These are phyloP conservation scores for Eledone cirrhosa DNA, from an alignment of 2,888 invertebrate species.

Conservation along the genomic window DNA sequence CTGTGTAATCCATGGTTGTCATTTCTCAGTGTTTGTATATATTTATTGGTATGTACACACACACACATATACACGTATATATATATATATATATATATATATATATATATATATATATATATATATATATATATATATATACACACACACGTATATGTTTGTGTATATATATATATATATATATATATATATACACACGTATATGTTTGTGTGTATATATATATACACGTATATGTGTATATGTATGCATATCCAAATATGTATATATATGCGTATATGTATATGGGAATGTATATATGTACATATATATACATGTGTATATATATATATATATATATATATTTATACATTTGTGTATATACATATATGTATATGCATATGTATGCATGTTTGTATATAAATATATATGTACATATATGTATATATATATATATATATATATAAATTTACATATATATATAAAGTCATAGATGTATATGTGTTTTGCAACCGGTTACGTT, in stretches of 20 bases:
- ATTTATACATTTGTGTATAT: background rate
- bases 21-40: background rate
- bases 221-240: background rate
- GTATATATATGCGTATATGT: background rate
- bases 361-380: background rate
- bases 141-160: background rate
- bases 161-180: background rate
- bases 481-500: no score
- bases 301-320: background rate
- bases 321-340: background rate
- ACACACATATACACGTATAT: background rate
- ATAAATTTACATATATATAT: background rate
- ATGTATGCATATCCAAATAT: no score
- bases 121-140: slow-evolving; percentile 22
- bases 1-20: no score
- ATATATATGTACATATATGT: background rate
- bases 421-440: background rate
- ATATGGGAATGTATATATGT: background rate
- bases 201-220: background rate
- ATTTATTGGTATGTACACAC: background rate
- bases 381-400: background rate
- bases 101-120: background rate
- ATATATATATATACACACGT: background rate
- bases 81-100: background rate
- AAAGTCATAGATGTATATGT: no score